Percentiles rank a stretch among this genome's conserved stretches.
Evolutionary conservation across 2,797 vertebrate genomes (phyloP).

Genomic region (Gymnothorax javanicus): DNA sequence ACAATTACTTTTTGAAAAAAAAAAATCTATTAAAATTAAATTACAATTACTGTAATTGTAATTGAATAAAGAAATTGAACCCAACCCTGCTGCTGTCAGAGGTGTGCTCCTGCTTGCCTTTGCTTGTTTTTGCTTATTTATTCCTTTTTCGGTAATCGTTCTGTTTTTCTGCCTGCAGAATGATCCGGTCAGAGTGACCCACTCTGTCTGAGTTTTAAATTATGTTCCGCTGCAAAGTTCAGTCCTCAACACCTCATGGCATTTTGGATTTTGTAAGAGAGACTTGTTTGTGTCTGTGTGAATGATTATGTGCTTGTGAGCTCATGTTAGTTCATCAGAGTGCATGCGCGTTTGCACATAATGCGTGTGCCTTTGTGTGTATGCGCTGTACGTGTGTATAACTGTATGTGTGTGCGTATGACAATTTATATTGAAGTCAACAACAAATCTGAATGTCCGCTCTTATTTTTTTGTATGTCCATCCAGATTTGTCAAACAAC

Average conservation of each 20-base stretch:
- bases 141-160: background rate
- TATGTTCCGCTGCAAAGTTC: background rate
- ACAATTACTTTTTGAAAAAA: too few relatives aligned
- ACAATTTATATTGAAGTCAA: too few relatives aligned
- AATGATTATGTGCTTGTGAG: background rate
- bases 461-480: too few relatives aligned
- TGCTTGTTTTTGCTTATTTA: background rate
- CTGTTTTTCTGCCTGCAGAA: background rate
- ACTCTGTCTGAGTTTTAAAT: background rate
- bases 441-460: too few relatives aligned
- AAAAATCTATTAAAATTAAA: too few relatives aligned
- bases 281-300: background rate
- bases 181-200: background rate
- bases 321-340: background rate
- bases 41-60: too few relatives aligned
- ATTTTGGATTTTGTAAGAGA: background rate
- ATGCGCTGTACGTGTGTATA: too few relatives aligned
- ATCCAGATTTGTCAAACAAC: too few relatives aligned
- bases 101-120: background rate
- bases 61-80: too few relatives aligned
- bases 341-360: constrained; percentile 11
- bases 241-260: background rate
- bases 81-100: background rate
- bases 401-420: too few relatives aligned
- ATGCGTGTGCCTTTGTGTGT: background rate